phyloP scores from a whole-genome alignment of 2,797 vertebrate species.

The Argentina silus region DNA sequence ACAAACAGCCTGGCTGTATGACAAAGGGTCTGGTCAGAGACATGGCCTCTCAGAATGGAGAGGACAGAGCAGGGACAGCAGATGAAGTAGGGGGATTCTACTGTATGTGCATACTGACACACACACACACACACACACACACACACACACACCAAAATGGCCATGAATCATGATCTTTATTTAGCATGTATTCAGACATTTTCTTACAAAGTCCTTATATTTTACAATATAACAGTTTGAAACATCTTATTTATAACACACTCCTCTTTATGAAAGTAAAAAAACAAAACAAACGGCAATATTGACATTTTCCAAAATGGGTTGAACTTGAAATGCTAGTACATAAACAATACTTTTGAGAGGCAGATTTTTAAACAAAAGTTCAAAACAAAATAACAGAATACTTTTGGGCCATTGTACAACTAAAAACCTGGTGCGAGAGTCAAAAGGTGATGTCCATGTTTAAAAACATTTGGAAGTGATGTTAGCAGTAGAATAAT shows the following conservation, averaged over 20 bases:
- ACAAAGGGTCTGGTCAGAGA: slow-evolving; percentile 24
- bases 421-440: not conserved
- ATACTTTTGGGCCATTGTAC: no score
- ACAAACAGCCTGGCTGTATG: slow-evolving; percentile 11
- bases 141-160: not conserved
- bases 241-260: slow-evolving; percentile 25
- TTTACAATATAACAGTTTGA: slow-evolving; percentile 9
- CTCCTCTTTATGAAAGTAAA: slow-evolving; percentile 39
- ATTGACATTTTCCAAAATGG: slow-evolving; percentile 31
- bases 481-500: not conserved
- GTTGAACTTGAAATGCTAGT: not conserved
- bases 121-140: not conserved
- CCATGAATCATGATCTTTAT: slow-evolving; percentile 49
- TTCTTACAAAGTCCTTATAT: slow-evolving; percentile 53
- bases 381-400: not conserved
- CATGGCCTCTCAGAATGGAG: not conserved
- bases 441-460: no score
- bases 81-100: not conserved
- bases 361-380: not conserved
- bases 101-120: slow-evolving; percentile 25
- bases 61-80: not conserved
- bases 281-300: slow-evolving; percentile 41
- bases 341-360: not conserved
- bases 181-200: slow-evolving; percentile 40
- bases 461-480: not conserved